These are phyloP conservation scores for Leucoraja ocellata DNA, from an alignment of 2,797 vertebrate species.

Conservation along the genomic window DNA sequence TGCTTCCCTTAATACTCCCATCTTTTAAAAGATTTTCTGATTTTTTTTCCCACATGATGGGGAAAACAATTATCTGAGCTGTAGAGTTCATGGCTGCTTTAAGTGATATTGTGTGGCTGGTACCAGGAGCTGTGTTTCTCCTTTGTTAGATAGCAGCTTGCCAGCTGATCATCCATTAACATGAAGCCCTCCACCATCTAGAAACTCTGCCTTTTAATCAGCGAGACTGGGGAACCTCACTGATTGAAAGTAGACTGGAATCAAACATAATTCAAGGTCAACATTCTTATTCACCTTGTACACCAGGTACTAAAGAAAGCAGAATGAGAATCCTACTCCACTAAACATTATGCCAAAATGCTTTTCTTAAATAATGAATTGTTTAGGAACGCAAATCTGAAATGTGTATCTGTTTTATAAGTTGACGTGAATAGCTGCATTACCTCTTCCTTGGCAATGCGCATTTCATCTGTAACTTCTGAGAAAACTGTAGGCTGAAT, in stretches of 20 bases:
- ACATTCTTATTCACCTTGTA: not conserved
- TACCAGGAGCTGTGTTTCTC: conserved; percentile 5
- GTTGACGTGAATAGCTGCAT: conserved; percentile 16
- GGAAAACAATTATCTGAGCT: not conserved
- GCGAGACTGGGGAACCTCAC: not conserved
- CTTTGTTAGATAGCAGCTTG: not conserved
- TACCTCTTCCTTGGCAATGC: conserved; percentile 83
- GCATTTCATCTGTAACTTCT: conserved; percentile 76
- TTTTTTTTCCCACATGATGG: not conserved
- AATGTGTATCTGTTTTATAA: not conserved
- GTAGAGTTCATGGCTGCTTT: not conserved
- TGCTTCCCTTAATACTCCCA: not conserved
- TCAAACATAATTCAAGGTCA: not conserved
- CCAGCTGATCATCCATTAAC: not conserved
- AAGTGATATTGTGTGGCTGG: not conserved
- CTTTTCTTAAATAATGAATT: not conserved
- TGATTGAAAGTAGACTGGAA: not conserved
- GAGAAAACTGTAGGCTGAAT: conserved; percentile 82
- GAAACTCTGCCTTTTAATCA: conserved; percentile 25
- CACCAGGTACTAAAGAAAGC: not conserved
- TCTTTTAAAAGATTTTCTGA: not conserved
- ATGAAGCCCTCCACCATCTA: not conserved
- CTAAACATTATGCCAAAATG: not conserved
- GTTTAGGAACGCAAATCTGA: not conserved
- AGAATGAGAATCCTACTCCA: not conserved